These are phyloP conservation scores for Hoplodrina blanda DNA, from an alignment of 2,888 invertebrate genomes.

Conservation along the genomic window DNA sequence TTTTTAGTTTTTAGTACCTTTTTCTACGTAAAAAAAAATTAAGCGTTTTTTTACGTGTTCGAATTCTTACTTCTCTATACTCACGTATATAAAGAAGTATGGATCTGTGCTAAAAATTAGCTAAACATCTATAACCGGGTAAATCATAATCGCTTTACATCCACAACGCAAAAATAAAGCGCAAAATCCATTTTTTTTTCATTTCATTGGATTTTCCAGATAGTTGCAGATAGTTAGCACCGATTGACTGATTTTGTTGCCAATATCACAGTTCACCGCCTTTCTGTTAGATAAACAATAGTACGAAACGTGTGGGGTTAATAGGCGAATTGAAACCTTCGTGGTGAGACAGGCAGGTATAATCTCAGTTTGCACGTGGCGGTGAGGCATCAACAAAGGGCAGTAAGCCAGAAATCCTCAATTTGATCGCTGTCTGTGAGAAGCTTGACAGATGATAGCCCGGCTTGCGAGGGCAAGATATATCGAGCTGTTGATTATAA, in stretches of 20 bases:
- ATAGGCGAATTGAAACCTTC: conserved; percentile 4
- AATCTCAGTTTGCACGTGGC: conserved; percentile 52
- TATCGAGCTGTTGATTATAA: conserved; percentile 50
- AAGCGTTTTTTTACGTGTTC: too few relatives aligned
- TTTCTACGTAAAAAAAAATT: too few relatives aligned
- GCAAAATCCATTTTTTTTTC: conserved; percentile 36
- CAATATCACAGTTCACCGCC: conserved; percentile 57
- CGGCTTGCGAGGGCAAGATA: conserved; percentile 54
- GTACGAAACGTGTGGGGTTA: conserved; percentile 5
- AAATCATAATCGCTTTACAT: conserved; percentile 5
- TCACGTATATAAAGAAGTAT: too few relatives aligned
- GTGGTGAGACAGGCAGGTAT: conserved; percentile 42
- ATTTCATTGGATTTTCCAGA: conserved; percentile 55
- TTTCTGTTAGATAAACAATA: conserved; percentile 47
- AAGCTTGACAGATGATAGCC: conserved; percentile 80
- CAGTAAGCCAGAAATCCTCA: conserved; percentile 80
- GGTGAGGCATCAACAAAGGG: conserved; percentile 71
- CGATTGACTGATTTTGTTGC: conserved; percentile 54
- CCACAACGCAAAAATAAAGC: conserved; percentile 19
- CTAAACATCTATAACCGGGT: background rate
- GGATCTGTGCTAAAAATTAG: background rate
- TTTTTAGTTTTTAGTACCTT: too few relatives aligned
- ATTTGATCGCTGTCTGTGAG: conserved; percentile 80
- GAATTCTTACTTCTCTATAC: too few relatives aligned
- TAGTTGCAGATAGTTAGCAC: conserved; percentile 42